Percentiles rank a stretch among this genome's conserved stretches.
phyloP scores from a whole-genome alignment of 2,888 invertebrate species.

The Monopis laevigella region DNA sequence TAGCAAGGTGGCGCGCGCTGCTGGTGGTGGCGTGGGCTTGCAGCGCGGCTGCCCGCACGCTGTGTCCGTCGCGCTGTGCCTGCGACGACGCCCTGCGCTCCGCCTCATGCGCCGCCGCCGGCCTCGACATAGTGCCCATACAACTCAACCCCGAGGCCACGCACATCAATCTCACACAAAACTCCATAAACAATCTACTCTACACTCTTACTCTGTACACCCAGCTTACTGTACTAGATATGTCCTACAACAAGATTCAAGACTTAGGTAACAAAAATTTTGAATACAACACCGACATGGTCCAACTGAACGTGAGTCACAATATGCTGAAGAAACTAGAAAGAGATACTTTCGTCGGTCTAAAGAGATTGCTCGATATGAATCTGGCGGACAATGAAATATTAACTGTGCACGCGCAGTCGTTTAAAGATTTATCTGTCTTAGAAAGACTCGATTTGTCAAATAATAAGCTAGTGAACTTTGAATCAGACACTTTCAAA shows the following conservation, averaged over 20 bases:
- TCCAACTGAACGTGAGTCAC: conserved; percentile 78
- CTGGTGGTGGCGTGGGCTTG: conserved; percentile 64
- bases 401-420: conserved; percentile 74
- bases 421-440: conserved; percentile 80
- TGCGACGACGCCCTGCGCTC: conserved; percentile 82
- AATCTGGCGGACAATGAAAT: conserved; percentile 84
- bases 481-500: conserved; percentile 76
- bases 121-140: conserved; percentile 86
- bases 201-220: conserved; percentile 84
- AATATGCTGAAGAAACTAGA: conserved; percentile 77
- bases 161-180: conserved; percentile 84
- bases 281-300: conserved; percentile 77
- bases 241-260: conserved; percentile 83
- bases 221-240: conserved; percentile 80
- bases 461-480: conserved; percentile 77
- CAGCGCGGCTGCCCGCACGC: conserved; percentile 65
- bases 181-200: conserved; percentile 81
- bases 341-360: conserved; percentile 80
- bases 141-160: conserved; percentile 88
- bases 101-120: conserved; percentile 80
- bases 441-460: conserved; percentile 79
- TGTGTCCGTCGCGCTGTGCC: conserved; percentile 83
- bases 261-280: conserved; percentile 85
- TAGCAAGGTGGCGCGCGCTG: conserved; percentile 54
- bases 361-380: conserved; percentile 72